phyloP scores from a whole-genome alignment of 2,113 vertebrate species.

The Chrysemys picta region DNA sequence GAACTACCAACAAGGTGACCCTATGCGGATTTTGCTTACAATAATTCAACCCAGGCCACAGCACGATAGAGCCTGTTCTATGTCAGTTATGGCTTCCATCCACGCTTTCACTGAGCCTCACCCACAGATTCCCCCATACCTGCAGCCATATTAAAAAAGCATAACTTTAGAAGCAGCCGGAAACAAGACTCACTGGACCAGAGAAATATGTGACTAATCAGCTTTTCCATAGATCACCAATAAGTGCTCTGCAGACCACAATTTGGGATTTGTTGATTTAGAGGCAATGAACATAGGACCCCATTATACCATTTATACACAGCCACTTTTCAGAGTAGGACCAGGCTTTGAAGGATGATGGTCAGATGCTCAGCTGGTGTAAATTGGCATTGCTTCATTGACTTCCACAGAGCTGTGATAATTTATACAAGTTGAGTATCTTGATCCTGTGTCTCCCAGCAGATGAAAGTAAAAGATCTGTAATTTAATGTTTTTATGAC shows the following conservation, averaged over 20 bases:
- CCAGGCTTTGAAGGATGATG: neutral
- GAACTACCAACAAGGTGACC: too few relatives aligned
- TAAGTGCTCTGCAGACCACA: neutral
- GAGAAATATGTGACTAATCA: neutral
- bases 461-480: constrained; percentile 1
- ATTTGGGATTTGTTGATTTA: neutral
- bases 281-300: neutral
- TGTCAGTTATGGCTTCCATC: too few relatives aligned
- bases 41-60: too few relatives aligned
- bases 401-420: neutral
- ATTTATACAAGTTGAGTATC: neutral
- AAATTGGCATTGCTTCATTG: neutral
- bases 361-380: neutral
- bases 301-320: neutral
- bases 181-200: neutral
- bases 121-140: too few relatives aligned
- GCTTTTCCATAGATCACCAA: neutral
- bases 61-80: too few relatives aligned
- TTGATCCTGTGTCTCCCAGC: constrained; percentile 34
- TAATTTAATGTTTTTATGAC: neutral
- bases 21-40: too few relatives aligned
- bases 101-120: too few relatives aligned
- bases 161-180: neutral
- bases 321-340: neutral
- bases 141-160: too few relatives aligned